Conservation (phyloP, 2,888 invertebrate genomes). For the Erynnis tages region DNA sequence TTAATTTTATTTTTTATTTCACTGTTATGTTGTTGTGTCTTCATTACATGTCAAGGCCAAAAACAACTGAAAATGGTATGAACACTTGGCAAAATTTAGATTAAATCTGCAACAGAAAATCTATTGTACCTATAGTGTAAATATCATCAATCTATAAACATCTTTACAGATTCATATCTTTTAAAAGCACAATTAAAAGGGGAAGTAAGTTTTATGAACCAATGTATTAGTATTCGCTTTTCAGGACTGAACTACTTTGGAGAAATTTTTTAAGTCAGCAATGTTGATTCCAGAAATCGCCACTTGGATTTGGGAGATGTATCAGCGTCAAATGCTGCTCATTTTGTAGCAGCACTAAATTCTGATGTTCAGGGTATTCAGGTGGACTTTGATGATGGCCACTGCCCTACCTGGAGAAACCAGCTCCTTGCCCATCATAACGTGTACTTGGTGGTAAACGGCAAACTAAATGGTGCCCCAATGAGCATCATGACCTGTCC, state of each 20-base stretch:
- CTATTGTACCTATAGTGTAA: too few relatives aligned
- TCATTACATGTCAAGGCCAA: too few relatives aligned
- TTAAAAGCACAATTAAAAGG: too few relatives aligned
- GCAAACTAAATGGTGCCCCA: constrained; percentile 74
- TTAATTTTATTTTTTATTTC: too few relatives aligned
- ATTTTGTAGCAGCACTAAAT: constrained; percentile 79
- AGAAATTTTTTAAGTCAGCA: too few relatives aligned
- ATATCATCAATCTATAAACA: too few relatives aligned
- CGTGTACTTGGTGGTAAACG: constrained; percentile 78
- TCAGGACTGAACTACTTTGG: neutral
- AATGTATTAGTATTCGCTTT: neutral
- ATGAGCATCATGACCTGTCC: constrained; percentile 77
- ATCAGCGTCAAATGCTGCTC: constrained; percentile 81
- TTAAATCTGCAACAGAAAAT: too few relatives aligned
- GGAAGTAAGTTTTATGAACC: too few relatives aligned
- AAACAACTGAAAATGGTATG: too few relatives aligned
- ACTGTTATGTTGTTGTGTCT: too few relatives aligned
- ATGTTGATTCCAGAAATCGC: constrained; percentile 67
- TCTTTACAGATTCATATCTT: too few relatives aligned
- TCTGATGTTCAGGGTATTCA: constrained; percentile 83
- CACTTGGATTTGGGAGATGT: constrained; percentile 85
- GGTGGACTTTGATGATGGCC: constrained; percentile 87
- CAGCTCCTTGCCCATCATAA: constrained; percentile 84
- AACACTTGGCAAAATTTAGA: too few relatives aligned
- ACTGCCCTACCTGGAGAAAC: constrained; percentile 87